Conservation (phyloP, 2,797 vertebrate species). For the Xyrichtys novacula region DNA sequence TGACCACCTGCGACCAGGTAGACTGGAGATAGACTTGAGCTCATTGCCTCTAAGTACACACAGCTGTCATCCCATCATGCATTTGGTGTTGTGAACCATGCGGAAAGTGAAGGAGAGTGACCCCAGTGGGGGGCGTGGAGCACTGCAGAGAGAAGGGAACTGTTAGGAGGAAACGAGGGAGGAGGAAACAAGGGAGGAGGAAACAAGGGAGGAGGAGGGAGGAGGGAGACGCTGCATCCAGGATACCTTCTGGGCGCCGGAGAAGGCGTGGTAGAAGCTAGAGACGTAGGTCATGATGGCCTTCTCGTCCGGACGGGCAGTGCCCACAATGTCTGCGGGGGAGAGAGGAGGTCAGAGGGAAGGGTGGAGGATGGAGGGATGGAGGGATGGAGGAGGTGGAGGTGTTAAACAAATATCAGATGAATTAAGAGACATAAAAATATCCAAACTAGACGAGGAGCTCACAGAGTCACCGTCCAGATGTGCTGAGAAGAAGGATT, state of each 20-base stretch:
- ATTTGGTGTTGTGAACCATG: constrained; percentile 87
- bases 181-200: constrained; percentile 41
- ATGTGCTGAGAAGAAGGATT: constrained; percentile 11
- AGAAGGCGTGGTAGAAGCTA: constrained; percentile 99
- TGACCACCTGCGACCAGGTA: constrained; percentile 7
- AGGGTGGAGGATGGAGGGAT: not conserved
- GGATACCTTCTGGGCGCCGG: constrained; percentile 99
- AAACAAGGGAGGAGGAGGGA: constrained; percentile 26
- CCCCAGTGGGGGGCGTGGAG: constrained; percentile 74
- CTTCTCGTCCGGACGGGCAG: constrained; percentile 98
- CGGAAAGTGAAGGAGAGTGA: constrained; percentile 83
- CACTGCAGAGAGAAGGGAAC: constrained; percentile 83
- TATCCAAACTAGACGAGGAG: constrained; percentile 39
- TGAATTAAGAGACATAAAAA: constrained; percentile 49
- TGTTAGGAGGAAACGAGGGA: constrained; percentile 77
- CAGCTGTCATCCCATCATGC: constrained; percentile 86
- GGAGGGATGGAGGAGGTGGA: not conserved
- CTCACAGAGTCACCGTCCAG: constrained; percentile 20
- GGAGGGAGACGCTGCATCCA: constrained; percentile 84
- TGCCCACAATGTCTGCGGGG: constrained; percentile 98
- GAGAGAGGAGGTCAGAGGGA: constrained; percentile 69
- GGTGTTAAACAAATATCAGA: constrained; percentile 56
- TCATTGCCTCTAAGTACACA: constrained; percentile 69
- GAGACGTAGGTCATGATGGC: constrained; percentile 99
- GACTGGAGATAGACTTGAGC: constrained; percentile 73